Percentiles rank a stretch among this genome's conserved stretches.
phyloP scores from a whole-genome alignment of 1,140 invertebrate species.

The Lasioglossum albipes region DNA sequence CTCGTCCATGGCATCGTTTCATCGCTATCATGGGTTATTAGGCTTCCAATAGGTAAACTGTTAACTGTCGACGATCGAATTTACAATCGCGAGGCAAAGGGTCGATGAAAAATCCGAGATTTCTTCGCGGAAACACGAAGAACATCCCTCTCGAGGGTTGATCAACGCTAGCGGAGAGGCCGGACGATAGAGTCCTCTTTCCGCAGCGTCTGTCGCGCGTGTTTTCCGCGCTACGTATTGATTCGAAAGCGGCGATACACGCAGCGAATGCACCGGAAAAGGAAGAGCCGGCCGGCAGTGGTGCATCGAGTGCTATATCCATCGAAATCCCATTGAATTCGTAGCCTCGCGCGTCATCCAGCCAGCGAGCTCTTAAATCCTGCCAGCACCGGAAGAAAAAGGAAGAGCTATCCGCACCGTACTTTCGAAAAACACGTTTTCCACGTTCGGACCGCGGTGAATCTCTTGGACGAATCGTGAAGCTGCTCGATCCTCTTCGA shows the following conservation, averaged over 20 bases:
- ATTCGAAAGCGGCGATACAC: conserved; percentile 39
- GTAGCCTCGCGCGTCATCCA: not conserved
- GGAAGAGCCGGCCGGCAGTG: conserved; percentile 8
- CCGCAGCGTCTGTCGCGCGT: conserved; percentile 29
- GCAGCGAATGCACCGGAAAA: conserved; percentile 11
- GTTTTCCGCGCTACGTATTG: conserved; percentile 50
- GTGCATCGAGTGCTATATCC: not conserved
- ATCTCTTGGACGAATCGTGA: no score
- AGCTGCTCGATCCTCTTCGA: no score
- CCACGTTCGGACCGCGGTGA: not conserved
- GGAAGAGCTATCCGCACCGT: not conserved
- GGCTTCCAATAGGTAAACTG: no score
- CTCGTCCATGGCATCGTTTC: no score
- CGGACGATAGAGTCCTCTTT: not conserved
- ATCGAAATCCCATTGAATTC: conserved; percentile 18
- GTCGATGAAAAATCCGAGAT: no score
- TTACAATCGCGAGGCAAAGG: no score
- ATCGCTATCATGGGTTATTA: no score
- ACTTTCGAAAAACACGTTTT: no score
- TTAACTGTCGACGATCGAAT: no score
- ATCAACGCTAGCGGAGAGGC: not conserved
- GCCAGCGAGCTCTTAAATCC: not conserved
- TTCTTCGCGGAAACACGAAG: no score
- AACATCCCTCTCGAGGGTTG: not conserved
- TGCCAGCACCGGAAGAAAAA: not conserved